Percentiles rank a stretch among this genome's conserved stretches.
Conservation (phyloP, 2,888 invertebrate genomes). For the Agapostemon virescens region DNA sequence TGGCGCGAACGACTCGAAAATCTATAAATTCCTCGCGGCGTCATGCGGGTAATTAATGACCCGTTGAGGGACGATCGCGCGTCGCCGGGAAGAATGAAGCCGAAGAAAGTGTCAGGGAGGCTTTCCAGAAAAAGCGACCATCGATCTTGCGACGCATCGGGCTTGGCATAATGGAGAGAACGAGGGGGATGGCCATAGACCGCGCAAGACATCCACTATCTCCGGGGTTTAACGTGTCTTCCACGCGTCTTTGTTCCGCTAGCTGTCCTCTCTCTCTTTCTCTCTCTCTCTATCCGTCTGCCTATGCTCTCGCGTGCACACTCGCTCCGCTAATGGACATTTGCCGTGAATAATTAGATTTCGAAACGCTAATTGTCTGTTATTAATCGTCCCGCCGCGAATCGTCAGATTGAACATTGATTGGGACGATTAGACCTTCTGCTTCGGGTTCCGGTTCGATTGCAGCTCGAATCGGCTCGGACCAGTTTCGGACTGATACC, state of each 20-base stretch:
- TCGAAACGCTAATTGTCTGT: constrained; percentile 66
- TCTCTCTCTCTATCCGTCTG: not conserved
- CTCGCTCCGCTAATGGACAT: constrained; percentile 59
- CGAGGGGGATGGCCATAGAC: not conserved
- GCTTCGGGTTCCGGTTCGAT: constrained; percentile 50
- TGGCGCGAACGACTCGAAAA: not conserved
- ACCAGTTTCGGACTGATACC: not conserved
- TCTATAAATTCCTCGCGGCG: constrained; percentile 25
- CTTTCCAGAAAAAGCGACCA: constrained; percentile 29
- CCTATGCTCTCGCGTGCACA: not conserved
- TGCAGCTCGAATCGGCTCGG: constrained; percentile 29
- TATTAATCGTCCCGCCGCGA: constrained; percentile 62
- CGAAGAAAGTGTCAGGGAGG: constrained; percentile 33
- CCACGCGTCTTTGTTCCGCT: constrained; percentile 35
- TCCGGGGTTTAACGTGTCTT: constrained; percentile 24
- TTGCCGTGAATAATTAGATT: constrained; percentile 68
- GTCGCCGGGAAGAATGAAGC: constrained; percentile 16
- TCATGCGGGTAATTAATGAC: constrained; percentile 44
- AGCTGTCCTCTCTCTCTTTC: not conserved
- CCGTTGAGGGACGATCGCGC: constrained; percentile 1
- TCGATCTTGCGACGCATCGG: constrained; percentile 44
- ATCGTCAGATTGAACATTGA: constrained; percentile 64
- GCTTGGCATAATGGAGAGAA: constrained; percentile 35
- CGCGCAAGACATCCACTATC: constrained; percentile 27
- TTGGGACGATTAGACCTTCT: constrained; percentile 65